Percentiles rank a stretch among this genome's conserved stretches.
phyloP scores from a whole-genome alignment of 2,113 vertebrate species.

The Neogobius melanostomus region DNA sequence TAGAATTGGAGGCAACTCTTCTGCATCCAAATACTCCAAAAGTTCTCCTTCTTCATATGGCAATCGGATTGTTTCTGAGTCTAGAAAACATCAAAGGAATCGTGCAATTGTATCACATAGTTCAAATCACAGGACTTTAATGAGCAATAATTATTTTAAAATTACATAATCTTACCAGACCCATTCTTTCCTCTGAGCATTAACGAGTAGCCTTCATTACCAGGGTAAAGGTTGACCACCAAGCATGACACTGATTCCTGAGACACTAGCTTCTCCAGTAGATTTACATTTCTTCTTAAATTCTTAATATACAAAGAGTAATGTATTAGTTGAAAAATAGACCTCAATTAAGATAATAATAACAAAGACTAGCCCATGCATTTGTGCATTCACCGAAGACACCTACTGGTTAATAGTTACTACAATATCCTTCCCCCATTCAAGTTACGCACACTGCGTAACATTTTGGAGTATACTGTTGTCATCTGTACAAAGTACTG shows the following conservation, averaged over 20 bases:
- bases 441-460: no score
- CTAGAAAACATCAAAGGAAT: conserved; percentile 60
- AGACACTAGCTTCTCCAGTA: conserved; percentile 96
- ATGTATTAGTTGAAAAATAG: not conserved
- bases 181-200: conserved; percentile 99
- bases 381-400: not conserved
- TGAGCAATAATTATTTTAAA: not conserved
- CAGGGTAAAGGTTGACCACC: conserved; percentile 96
- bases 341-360: not conserved
- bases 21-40: conserved; percentile 96
- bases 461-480: not conserved
- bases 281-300: conserved; percentile 97
- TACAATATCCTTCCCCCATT: not conserved
- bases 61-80: conserved; percentile 97
- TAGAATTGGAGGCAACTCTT: conserved; percentile 95
- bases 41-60: conserved; percentile 97
- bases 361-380: not conserved
- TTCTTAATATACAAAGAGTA: conserved; percentile 78
- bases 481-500: no score
- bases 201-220: conserved; percentile 97
- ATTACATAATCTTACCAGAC: conserved; percentile 82
- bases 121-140: not conserved
- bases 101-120: no score
- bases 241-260: conserved; percentile 94
- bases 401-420: not conserved